Evolutionary conservation across 2,113 vertebrate species (phyloP).

Genomic region (Leptosomus discolor): DNA sequence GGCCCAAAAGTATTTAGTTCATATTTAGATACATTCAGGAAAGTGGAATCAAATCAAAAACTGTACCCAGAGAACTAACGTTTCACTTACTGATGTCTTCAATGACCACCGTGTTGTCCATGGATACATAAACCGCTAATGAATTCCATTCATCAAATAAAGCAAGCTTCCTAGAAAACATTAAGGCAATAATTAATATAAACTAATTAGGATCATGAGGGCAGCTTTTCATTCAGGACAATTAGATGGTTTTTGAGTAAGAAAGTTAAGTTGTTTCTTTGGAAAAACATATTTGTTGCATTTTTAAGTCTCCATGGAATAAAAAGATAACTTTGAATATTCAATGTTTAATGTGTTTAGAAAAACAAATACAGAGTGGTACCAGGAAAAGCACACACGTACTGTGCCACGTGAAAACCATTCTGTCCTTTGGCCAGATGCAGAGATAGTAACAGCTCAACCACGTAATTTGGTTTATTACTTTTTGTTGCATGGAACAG

Average conservation of each 20-base stretch:
- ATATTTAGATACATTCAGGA: background rate
- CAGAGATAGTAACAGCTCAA: background rate
- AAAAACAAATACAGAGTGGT: background rate
- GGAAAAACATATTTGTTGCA: background rate
- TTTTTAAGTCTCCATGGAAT: background rate
- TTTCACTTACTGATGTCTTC: conserved; percentile 84
- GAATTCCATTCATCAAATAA: conserved; percentile 86
- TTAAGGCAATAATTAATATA: background rate
- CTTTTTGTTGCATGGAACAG: background rate
- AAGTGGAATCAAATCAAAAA: background rate
- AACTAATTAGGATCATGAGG: background rate
- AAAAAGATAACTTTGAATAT: background rate
- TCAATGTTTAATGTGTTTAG: background rate
- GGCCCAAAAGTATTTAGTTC: background rate
- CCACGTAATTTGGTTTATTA: background rate
- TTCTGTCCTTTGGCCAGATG: background rate
- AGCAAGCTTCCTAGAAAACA: conserved; percentile 80
- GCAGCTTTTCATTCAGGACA: background rate
- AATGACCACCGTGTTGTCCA: conserved; percentile 86
- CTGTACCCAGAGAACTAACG: background rate
- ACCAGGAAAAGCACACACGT: background rate
- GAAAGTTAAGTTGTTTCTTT: background rate
- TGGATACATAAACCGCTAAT: conserved; percentile 83
- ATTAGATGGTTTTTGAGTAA: background rate
- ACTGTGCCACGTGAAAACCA: background rate